Conservation (phyloP, 23 tunicate species). For the Halocynthia aurantium region DNA sequence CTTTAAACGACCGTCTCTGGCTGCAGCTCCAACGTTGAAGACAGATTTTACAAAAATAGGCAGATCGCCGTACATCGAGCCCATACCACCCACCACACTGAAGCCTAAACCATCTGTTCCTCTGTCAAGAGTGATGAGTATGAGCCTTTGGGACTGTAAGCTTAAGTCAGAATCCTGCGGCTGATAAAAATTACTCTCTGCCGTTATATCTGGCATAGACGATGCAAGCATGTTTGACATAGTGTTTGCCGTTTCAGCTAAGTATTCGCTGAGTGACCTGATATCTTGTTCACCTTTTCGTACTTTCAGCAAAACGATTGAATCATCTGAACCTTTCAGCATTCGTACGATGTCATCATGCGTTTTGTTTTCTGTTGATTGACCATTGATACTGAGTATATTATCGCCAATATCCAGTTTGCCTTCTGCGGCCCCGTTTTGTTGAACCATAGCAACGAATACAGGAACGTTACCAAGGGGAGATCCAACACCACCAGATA, state of each 20-base stretch:
- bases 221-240: not conserved
- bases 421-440: slow-evolving; percentile 55
- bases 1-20: slow-evolving; percentile 72
- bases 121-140: slow-evolving; percentile 53
- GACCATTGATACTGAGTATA: slow-evolving; percentile 88
- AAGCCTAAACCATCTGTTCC: slow-evolving; percentile 91
- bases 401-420: slow-evolving; percentile 77
- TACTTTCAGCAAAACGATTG: slow-evolving; percentile 55
- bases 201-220: not conserved
- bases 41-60: slow-evolving; percentile 89
- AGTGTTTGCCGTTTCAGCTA: slow-evolving; percentile 30
- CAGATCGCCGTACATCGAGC: slow-evolving; percentile 87
- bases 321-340: slow-evolving; percentile 66
- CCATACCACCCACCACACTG: slow-evolving; percentile 92
- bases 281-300: slow-evolving; percentile 66
- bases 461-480: slow-evolving; percentile 98
- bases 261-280: slow-evolving; percentile 44
- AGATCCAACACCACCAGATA: slow-evolving; percentile 94
- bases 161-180: not conserved
- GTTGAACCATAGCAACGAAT: slow-evolving; percentile 82
- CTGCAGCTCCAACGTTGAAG: slow-evolving; percentile 82
- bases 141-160: not conserved
- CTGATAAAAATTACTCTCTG: not conserved
- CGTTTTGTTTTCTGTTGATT: slow-evolving; percentile 64
- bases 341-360: slow-evolving; percentile 89